Base-by-base conservation (phyloP, 37 sponge, comb jelly and placozoan genomes). In the Lycopodina hypogea region DNA sequence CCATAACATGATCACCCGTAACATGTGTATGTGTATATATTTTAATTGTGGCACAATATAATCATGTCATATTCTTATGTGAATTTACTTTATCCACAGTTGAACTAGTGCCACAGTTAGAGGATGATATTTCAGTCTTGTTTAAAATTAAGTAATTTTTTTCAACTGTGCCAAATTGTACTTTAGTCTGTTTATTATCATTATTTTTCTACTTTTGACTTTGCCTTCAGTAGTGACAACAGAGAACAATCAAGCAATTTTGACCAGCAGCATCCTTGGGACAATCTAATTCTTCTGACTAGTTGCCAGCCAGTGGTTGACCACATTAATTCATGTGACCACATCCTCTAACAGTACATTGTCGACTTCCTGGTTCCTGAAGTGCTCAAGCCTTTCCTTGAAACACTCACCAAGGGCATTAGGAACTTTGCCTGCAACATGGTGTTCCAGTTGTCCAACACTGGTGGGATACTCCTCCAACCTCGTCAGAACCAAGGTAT, bases 341-440 rank as follows among this genome's bases (percentile, higher is more conserved):
- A 95, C 68, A 84, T 91, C 17, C 87, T 98, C 62, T 98, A 98
- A 73, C 99, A 98, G 76, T 83, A 83, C 86, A 87, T 98, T 28
- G 88, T 98, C 42, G 89, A 95, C 51, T 84, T 88, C 29, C 90
- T 98, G 58, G 82, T 98, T 55, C 92, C 96, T 0, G 90, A 93
- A 63, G 99, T 98, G 35, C 88, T 98, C 33, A 68, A 83, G 15
- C 99, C 94, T 24, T 96, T 98, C 18, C 99, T 96, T n/a, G 91
- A 89, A 56, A 86, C 94, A 19, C 84, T 98, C 33, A 98, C 99
- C 14, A 96, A 98, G 72, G 89, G 89, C 52, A 89, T 98, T 34
- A 78, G 99, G 36, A 96, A 95, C 80, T 98, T 98, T 89, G 96
- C 99, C 57, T 96, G 96, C 81, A 91, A 86, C 72, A 72, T 98